Conservation (phyloP, 2,113 vertebrate species). For the Mystacornis crossleyi region DNA sequence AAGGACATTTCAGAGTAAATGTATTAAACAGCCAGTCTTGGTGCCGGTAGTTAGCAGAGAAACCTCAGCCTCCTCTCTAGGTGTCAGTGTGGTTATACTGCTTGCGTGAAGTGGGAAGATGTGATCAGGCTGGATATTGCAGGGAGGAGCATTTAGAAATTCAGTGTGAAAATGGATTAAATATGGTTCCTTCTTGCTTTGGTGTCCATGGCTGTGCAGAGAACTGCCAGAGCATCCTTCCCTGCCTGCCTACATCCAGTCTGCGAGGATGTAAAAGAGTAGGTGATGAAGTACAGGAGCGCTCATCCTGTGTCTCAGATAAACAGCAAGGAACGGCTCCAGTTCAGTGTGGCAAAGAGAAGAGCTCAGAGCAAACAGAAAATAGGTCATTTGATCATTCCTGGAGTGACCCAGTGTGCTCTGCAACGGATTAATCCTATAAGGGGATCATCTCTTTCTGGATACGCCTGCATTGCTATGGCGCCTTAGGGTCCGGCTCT, state of each 20-base stretch:
- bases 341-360: not conserved
- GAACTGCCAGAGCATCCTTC: not conserved
- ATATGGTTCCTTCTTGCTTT: not conserved
- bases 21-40: not conserved
- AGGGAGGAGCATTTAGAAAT: not conserved
- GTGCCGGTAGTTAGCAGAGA: not conserved
- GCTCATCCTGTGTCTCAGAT: too few species aligned
- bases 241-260: too few species aligned
- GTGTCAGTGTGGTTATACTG: not conserved
- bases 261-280: fast-evolving
- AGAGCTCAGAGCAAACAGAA: not conserved
- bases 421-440: not conserved
- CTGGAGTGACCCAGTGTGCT: not conserved
- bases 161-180: not conserved
- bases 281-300: not conserved
- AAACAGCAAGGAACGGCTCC: not conserved
- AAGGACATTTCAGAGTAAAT: not conserved
- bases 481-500: fast-evolving
- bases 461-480: fast-evolving
- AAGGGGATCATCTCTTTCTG: not conserved
- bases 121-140: not conserved
- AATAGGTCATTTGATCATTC: not conserved
- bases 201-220: not conserved
- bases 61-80: not conserved
- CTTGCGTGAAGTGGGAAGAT: not conserved